These are phyloP conservation scores for Lampropteryx suffumata DNA, from an alignment of 2,888 invertebrate species.

Conservation along the genomic window DNA sequence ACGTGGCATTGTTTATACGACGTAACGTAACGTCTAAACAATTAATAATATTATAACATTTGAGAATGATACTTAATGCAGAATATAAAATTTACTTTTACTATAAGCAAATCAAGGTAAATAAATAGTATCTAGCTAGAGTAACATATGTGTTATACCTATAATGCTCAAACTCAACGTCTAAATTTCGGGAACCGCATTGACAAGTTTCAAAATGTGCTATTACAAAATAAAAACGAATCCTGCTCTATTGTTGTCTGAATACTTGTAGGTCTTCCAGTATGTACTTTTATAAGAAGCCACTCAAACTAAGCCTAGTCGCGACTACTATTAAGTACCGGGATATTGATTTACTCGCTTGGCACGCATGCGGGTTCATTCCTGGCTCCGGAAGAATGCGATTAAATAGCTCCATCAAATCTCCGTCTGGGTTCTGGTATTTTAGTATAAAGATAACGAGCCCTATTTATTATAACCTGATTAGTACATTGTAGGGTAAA, in stretches of 20 bases:
- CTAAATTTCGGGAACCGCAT: too few species aligned
- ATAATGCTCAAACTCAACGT: too few species aligned
- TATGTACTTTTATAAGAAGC: conserved; percentile 30
- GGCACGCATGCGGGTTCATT: conserved; percentile 20
- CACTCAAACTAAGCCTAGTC: conserved; percentile 35
- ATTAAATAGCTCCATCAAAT: conserved; percentile 6
- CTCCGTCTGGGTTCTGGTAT: conserved; percentile 17
- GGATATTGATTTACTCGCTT: conserved; percentile 30
- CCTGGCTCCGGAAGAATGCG: conserved; percentile 11
- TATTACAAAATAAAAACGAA: background rate
- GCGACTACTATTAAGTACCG: conserved; percentile 33
- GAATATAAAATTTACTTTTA: background rate
- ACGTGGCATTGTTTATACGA: conserved; percentile 10
- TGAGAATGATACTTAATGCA: background rate
- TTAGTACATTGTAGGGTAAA: conserved; percentile 3
- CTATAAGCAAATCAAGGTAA: too few species aligned
- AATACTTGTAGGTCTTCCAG: conserved; percentile 28
- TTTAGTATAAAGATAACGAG: conserved; percentile 8
- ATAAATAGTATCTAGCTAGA: too few species aligned
- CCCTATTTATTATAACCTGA: background rate
- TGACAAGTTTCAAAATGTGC: background rate
- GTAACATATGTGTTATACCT: too few species aligned
- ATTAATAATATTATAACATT: conserved; percentile 6
- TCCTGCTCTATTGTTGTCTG: conserved; percentile 11
- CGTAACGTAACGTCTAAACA: conserved; percentile 9